These are phyloP conservation scores for Chalcis sispes DNA, from an alignment of 2,888 invertebrate genomes.

Conservation along the genomic window DNA sequence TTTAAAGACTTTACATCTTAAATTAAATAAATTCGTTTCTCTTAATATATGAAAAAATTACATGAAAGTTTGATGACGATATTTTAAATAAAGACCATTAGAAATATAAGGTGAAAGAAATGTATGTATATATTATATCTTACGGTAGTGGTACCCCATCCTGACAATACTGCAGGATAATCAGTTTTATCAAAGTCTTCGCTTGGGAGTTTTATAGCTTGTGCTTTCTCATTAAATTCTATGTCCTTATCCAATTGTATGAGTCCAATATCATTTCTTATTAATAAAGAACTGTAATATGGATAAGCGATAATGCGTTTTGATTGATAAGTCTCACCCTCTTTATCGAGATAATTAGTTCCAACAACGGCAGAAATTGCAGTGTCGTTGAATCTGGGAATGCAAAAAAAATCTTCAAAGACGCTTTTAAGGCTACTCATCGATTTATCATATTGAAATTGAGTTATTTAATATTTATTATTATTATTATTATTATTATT, in stretches of 20 bases:
- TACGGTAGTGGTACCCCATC: constrained; percentile 73
- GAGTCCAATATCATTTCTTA: constrained; percentile 72
- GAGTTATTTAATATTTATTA: too few relatives aligned
- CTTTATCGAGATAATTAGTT: constrained; percentile 69
- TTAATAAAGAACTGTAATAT: constrained; percentile 66
- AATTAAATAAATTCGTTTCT: not conserved
- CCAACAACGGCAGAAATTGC: constrained; percentile 69
- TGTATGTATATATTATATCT: constrained; percentile 43
- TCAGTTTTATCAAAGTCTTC: constrained; percentile 69
- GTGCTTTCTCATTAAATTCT: constrained; percentile 67
- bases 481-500: too few relatives aligned
- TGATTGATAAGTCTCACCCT: constrained; percentile 68
- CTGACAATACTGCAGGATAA: constrained; percentile 70
- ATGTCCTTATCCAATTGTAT: constrained; percentile 69
- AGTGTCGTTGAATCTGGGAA: constrained; percentile 67
- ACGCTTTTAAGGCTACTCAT: not conserved
- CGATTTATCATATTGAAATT: too few relatives aligned
- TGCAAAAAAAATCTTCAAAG: constrained; percentile 28
- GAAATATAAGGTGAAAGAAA: too few relatives aligned
- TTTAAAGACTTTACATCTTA: not conserved
- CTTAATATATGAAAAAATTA: too few relatives aligned
- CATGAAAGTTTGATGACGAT: too few relatives aligned
- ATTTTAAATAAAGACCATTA: too few relatives aligned
- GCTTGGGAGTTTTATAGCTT: constrained; percentile 65
- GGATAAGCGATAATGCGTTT: constrained; percentile 64